Base-by-base conservation (phyloP, 2,888 invertebrate genomes). In the Cancer borealis region DNA sequence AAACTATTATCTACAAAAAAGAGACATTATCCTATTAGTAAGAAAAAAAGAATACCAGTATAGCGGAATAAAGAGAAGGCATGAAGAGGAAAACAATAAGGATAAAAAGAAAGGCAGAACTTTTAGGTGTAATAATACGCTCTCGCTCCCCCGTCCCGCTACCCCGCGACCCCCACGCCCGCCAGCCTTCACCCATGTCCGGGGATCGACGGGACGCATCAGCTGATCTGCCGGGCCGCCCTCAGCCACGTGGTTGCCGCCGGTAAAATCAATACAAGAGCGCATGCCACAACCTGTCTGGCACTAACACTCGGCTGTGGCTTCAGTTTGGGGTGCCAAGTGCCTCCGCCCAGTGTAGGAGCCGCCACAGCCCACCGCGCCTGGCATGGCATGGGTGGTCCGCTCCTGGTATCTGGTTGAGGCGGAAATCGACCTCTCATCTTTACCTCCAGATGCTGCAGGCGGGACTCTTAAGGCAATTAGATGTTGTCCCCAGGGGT, bases 181-280 rank as follows among this genome's bases (percentile, higher is more conserved):
- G 47, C n/a, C 46, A 47, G 39, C 6, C 91, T 14, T 45, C 91
- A 26, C 46, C 79, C 46, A 47, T 14, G 46, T 73, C 21, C 39
- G 46, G 39, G 79, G 47, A 45, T 91, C 91, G 73, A 60, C 79
- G 46, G 73, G 91, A 91, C 46, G 79, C 39, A 92, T 92, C 92
- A 92, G 92, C 92, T 92, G 92, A 88, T 92, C 88, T 60, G 60
- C 88, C 60, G 26, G 88, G 87, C 45, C 30, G 46, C 87, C 88
- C 39, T 30, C 88, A 54, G 92, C 92, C 92, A 92, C 92, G 92
- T 92, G 92, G 92, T 92, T 84, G 73, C 54, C 60, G 60, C 88
- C 88, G 30, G 39, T 88, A 92, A 66, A 88, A 92, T 92, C 92
- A 92, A 92, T 92, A 92, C 54, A 30, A n/a, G 54, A 45, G 92